Evolutionary conservation across 2,888 invertebrate genomes (phyloP).

Genomic region (Nymphalis urticae): DNA sequence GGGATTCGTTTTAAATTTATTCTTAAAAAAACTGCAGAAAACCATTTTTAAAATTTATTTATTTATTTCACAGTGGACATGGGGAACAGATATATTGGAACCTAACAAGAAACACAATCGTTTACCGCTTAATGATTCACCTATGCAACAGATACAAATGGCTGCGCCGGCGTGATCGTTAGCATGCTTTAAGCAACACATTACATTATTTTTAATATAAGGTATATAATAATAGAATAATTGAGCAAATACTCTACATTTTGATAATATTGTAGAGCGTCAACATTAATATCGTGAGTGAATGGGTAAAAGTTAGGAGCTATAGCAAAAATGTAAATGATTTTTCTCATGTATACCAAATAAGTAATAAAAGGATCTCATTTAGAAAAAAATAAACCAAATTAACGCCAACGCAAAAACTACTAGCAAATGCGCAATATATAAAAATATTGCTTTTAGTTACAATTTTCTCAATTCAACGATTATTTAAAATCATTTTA

Average conservation of each 20-base stretch:
- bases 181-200: background rate
- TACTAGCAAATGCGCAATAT: background rate
- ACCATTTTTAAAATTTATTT: background rate
- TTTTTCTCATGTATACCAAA: conserved; percentile 1
- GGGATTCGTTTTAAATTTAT: no score
- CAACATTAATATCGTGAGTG: no score
- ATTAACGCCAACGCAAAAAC: background rate
- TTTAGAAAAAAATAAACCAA: background rate
- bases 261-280: background rate
- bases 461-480: background rate
- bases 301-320: no score
- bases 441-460: background rate
- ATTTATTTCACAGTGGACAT: conserved; percentile 58
- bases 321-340: no score
- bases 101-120: conserved; percentile 51
- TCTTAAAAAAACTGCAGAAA: background rate
- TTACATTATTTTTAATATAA: background rate
- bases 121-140: conserved; percentile 54
- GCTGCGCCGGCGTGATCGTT: conserved; percentile 34
- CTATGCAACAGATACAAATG: conserved; percentile 40
- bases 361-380: conserved; percentile 7
- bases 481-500: background rate
- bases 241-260: background rate
- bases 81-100: conserved; percentile 63
- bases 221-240: background rate